Conservation (phyloP, 2,888 invertebrate species). For the Parelbella ahira region DNA sequence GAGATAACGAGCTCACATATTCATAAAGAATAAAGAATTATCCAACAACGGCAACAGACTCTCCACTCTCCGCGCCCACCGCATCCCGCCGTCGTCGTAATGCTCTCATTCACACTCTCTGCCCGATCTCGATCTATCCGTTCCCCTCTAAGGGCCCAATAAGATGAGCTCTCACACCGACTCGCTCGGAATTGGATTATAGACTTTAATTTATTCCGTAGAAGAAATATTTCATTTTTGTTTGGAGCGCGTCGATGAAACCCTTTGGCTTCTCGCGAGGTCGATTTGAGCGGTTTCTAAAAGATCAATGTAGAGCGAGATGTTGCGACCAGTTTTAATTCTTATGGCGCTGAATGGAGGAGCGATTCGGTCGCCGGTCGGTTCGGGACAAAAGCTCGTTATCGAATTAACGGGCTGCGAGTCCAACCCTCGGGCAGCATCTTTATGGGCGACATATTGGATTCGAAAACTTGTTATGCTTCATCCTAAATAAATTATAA, state of each 20-base stretch:
- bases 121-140: conserved; percentile 74
- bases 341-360: conserved; percentile 70
- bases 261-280: conserved; percentile 64
- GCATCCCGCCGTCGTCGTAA: conserved; percentile 55
- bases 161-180: conserved; percentile 57
- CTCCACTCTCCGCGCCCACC: conserved; percentile 53
- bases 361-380: conserved; percentile 59
- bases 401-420: conserved; percentile 66
- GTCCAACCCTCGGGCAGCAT: conserved; percentile 76
- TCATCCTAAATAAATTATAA: conserved; percentile 80
- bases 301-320: conserved; percentile 66
- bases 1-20: conserved; percentile 79
- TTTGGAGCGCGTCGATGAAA: conserved; percentile 62
- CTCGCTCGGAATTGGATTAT: conserved; percentile 65
- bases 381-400: conserved; percentile 64
- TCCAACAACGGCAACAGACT: conserved; percentile 53
- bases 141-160: conserved; percentile 66
- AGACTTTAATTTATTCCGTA: conserved; percentile 76
- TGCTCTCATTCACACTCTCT: conserved; percentile 79
- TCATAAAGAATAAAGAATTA: conserved; percentile 81
- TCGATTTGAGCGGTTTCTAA: conserved; percentile 60
- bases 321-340: conserved; percentile 75
- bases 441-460: conserved; percentile 81
- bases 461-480: conserved; percentile 81
- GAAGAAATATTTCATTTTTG: conserved; percentile 78